A percentile compares a stretch with the other conserved stretches of the same genome.
These are phyloP conservation scores for Dynastes tityus DNA, from an alignment of 2,888 invertebrate species.

Conservation along the genomic window DNA sequence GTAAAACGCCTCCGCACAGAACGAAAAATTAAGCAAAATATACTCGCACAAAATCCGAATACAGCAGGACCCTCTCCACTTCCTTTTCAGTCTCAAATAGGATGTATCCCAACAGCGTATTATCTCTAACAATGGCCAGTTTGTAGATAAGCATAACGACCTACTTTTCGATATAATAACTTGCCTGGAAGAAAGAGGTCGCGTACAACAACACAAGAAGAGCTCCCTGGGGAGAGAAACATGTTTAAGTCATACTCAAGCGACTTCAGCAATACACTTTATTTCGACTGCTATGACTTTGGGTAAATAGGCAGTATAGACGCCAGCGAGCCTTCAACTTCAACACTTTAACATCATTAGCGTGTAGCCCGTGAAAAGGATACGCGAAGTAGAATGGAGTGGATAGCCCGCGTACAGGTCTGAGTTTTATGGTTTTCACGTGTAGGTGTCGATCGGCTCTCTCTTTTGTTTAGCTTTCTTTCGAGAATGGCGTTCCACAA, in stretches of 20 bases:
- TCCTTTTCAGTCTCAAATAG: conserved; percentile 9
- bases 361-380: not conserved
- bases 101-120: not conserved
- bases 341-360: conserved; percentile 18
- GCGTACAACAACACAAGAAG: not conserved
- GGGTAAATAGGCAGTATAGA: not conserved
- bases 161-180: conserved; percentile 40
- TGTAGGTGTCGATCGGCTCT: conserved; percentile 6
- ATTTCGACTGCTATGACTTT: conserved; percentile 9
- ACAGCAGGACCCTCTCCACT: not conserved
- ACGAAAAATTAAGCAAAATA: conserved; percentile 1
- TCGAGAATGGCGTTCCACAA: not conserved
- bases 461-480: conserved; percentile 6
- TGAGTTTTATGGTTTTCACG: conserved; percentile 12
- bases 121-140: conserved; percentile 30
- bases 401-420: not conserved
- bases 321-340: not conserved
- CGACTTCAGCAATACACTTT: conserved; percentile 23
- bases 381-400: not conserved
- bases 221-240: not conserved
- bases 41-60: not conserved
- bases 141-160: conserved; percentile 44
- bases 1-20: not conserved
- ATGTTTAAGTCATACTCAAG: conserved; percentile 19
- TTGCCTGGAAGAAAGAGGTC: conserved; percentile 30